phyloP scores from a whole-genome alignment of 1,140 invertebrate genomes.

The Propsilocerus akamusi region DNA sequence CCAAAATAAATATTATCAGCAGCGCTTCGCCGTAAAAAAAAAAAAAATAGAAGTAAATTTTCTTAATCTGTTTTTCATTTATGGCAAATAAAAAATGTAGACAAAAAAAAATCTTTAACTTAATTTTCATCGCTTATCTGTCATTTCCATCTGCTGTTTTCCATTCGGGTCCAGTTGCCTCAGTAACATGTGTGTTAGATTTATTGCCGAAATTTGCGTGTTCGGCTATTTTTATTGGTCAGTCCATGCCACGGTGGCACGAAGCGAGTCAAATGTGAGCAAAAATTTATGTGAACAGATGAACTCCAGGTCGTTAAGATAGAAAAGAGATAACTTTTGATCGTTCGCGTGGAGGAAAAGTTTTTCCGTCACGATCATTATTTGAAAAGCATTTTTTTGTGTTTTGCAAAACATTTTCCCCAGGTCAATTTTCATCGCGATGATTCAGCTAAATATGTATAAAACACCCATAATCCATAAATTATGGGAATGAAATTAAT shows the following conservation, averaged over 20 bases:
- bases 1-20: no score
- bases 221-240: constrained; percentile 1
- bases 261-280: neutral
- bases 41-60: neutral
- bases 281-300: constrained; percentile 2
- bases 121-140: no score
- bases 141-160: no score
- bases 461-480: neutral
- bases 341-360: neutral
- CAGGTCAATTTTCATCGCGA: neutral
- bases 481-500: neutral
- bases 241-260: neutral
- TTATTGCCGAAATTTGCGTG: constrained; percentile 1
- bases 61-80: neutral
- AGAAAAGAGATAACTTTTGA: neutral
- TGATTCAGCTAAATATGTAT: neutral
- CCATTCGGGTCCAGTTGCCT: no score
- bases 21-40: neutral
- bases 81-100: no score
- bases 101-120: no score
- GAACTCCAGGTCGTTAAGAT: neutral
- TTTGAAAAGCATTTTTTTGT: neutral
- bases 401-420: neutral
- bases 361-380: neutral
- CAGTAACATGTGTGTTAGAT: neutral